phyloP scores from a whole-genome alignment of 1,140 invertebrate species.

The Aricia agestis region DNA sequence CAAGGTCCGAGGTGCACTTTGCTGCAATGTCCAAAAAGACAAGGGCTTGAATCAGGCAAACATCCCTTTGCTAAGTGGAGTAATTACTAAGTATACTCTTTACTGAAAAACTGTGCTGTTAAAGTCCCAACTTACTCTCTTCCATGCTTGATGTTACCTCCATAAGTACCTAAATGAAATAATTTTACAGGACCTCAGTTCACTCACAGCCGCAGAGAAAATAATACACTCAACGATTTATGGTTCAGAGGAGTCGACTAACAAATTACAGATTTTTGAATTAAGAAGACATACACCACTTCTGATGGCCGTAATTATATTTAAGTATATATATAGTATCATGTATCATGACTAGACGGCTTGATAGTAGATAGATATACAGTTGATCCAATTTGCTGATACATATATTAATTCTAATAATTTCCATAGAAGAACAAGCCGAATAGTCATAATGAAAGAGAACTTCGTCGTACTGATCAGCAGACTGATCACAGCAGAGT shows the following conservation, averaged over 20 bases:
- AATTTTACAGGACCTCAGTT: not conserved
- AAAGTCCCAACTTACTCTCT: too few species aligned
- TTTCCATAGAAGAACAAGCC: not conserved
- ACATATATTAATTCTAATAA: not conserved
- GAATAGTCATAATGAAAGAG: conserved; percentile 36
- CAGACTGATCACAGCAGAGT: conserved; percentile 60
- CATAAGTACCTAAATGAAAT: too few species aligned
- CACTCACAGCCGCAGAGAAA: not conserved
- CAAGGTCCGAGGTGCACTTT: too few species aligned
- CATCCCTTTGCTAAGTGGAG: too few species aligned
- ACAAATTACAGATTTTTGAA: not conserved
- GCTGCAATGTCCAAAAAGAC: too few species aligned
- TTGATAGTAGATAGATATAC: too few species aligned
- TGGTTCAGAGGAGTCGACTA: not conserved
- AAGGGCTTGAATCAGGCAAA: too few species aligned
- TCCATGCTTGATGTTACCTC: too few species aligned
- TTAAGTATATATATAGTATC: not conserved
- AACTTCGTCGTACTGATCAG: conserved; percentile 52
- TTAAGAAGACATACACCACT: conserved; percentile 39
- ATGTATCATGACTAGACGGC: too few species aligned
- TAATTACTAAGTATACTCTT: too few species aligned
- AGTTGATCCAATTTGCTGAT: too few species aligned
- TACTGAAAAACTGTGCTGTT: too few species aligned
- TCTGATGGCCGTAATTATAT: conserved; percentile 41
- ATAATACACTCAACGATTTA: not conserved